Evolutionary conservation across 2,113 vertebrate genomes (phyloP).

Genomic region (Pungitius pungitius): DNA sequence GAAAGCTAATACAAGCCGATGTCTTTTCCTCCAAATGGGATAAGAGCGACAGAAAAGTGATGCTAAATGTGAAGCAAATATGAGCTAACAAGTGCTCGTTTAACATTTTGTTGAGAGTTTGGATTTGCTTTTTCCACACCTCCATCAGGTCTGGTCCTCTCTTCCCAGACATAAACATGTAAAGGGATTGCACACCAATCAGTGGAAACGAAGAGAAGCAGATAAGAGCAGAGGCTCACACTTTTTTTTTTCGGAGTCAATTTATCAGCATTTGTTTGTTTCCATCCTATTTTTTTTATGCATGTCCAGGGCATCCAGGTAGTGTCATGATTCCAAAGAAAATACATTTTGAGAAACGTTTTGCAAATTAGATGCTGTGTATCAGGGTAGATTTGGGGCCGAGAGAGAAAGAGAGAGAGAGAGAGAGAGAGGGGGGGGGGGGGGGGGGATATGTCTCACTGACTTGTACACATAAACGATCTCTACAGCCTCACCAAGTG

Average conservation of each 20-base stretch:
- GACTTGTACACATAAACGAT: slow-evolving; percentile 20
- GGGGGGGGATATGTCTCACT: slow-evolving; percentile 20
- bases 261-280: slow-evolving; percentile 9
- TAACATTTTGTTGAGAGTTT: slow-evolving; percentile 13
- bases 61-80: slow-evolving; percentile 6
- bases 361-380: neutral
- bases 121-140: neutral
- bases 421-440: too few species aligned
- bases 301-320: slow-evolving; percentile 13
- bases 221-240: neutral
- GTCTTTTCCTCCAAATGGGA: neutral
- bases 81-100: neutral
- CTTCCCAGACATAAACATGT: slow-evolving; percentile 7
- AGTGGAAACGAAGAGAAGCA: neutral
- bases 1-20: neutral
- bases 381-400: slow-evolving; percentile 39
- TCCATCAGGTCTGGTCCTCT: neutral
- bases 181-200: slow-evolving; percentile 1
- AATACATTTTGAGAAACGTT: neutral
- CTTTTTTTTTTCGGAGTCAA: neutral
- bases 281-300: slow-evolving; percentile 17
- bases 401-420: slow-evolving; percentile 28
- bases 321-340: neutral
- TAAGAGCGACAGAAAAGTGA: slow-evolving; percentile 3
- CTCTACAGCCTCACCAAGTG: slow-evolving; percentile 52